Evolutionary conservation across 2,888 invertebrate species (phyloP), one percentile per base, ranked within the genome.

Genomic region (Neocrepidodera transversa): DNA sequence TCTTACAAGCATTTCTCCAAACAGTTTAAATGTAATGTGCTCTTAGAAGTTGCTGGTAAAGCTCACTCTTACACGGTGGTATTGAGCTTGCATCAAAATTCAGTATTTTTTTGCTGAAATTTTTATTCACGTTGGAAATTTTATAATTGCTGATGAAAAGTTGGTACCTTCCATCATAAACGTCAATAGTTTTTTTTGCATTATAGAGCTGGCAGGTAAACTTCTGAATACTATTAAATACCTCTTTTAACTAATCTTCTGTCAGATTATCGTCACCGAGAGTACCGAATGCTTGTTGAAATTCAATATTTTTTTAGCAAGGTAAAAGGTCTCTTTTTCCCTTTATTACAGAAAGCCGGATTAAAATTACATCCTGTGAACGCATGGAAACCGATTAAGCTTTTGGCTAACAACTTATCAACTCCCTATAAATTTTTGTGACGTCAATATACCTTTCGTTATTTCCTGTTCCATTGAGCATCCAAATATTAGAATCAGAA

Each of bases 401-500:
- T 60, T 47, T 52, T 53, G 17, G 51, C 51, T 36, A 64, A 35
- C 16, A 43, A 18, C 54, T 40, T 13, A 53, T 48, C 65, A 6
- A 61, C 11, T 65, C 14, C 30, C 30, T 13, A 48, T 51, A 55
- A n/a, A 55, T 58, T 47, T 61, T 56, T 3, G 58, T 57, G 11
- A 64, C 13, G 14, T 58, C 47, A 60, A 59, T 45, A 11, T 40
- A 54, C 13, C 63, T 38, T 53, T 54, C 14, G 8, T 70, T 63
- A 40, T 69, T 70, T 20, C 66, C 66, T 11, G 67, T 69, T 69
- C 70, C 66, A 54, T 71, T 47, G 11, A n/a, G n/a, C n/a, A n/a
- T n/a, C 64, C 70, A 10, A 70, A 28, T 67, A 69, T 68, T 28
- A 71, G 70, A n/a, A n/a, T n/a, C n/a, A n/a, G n/a, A n/a, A n/a